These are phyloP conservation scores for Bryconaethiops microstoma DNA, from an alignment of 2,797 vertebrate genomes.

Conservation along the genomic window DNA sequence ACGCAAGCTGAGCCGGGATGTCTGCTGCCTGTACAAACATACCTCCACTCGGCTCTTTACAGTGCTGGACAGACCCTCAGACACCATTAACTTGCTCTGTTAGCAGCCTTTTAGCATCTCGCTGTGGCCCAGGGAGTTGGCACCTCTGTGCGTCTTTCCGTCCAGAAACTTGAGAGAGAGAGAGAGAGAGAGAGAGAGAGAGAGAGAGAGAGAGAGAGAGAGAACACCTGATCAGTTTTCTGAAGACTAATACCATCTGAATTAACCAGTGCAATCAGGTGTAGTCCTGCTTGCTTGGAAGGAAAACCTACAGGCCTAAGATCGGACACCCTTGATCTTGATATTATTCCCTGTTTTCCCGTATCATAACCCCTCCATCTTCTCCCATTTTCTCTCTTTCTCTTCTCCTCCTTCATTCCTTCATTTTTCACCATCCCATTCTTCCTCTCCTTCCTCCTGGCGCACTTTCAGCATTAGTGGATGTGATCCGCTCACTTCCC, in stretches of 20 bases:
- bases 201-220: not conserved
- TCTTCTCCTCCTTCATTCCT: not conserved
- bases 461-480: constrained; percentile 35
- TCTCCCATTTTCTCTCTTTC: not conserved
- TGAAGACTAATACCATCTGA: too few relatives aligned
- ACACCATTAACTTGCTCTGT: constrained; percentile 63
- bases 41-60: constrained; percentile 43
- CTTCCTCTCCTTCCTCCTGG: constrained; percentile 43
- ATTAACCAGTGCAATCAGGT: too few relatives aligned
- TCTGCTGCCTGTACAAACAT: constrained; percentile 65
- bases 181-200: not conserved
- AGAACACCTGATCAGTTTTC: too few relatives aligned
- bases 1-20: constrained; percentile 54
- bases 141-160: constrained; percentile 41
- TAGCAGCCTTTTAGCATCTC: constrained; percentile 60
- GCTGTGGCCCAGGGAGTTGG: constrained; percentile 56
- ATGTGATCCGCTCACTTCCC: constrained; percentile 54
- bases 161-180: constrained; percentile 15
- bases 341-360: not conserved
- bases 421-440: constrained; percentile 19
- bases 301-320: too few relatives aligned
- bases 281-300: too few relatives aligned
- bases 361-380: not conserved
- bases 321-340: too few relatives aligned
- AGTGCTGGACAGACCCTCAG: constrained; percentile 45